These are phyloP conservation scores for Homarus gammarus DNA, from an alignment of 2,888 invertebrate genomes.

Conservation along the genomic window DNA sequence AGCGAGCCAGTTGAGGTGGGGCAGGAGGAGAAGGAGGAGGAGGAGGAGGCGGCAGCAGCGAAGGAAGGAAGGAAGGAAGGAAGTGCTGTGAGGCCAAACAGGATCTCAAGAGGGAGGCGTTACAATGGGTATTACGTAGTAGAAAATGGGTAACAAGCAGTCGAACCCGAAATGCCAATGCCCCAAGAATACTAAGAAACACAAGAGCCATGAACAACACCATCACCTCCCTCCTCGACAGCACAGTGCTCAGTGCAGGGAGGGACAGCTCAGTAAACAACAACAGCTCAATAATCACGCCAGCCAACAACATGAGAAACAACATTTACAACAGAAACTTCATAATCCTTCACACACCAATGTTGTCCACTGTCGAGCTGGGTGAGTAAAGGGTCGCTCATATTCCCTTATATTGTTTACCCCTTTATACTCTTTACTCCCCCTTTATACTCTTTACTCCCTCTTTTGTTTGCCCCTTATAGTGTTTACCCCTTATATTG, in stretches of 20 bases:
- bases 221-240: conserved; percentile 16
- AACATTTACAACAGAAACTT: conserved; percentile 7
- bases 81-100: too few relatives aligned
- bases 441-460: too few relatives aligned
- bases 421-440: too few relatives aligned
- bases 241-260: conserved; percentile 12
- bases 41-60: too few relatives aligned
- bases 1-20: too few relatives aligned
- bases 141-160: conserved; percentile 57
- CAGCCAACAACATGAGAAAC: conserved; percentile 8
- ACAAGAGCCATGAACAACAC: conserved; percentile 34
- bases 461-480: too few relatives aligned
- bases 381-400: conserved; percentile 2
- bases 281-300: background rate
- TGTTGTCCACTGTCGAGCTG: conserved; percentile 31
- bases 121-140: conserved; percentile 48
- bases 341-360: conserved; percentile 41
- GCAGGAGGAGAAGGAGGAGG: too few relatives aligned
- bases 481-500: too few relatives aligned
- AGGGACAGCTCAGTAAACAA: background rate
- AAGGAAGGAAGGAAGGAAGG: too few relatives aligned
- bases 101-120: too few relatives aligned
- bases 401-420: background rate
- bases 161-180: conserved; percentile 53
- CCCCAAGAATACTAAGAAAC: conserved; percentile 45